A percentile compares a stretch with the other conserved stretches of the same genome.
Conservation (phyloP, 2,797 vertebrate species). For the Xiphophorus birchmanni region DNA sequence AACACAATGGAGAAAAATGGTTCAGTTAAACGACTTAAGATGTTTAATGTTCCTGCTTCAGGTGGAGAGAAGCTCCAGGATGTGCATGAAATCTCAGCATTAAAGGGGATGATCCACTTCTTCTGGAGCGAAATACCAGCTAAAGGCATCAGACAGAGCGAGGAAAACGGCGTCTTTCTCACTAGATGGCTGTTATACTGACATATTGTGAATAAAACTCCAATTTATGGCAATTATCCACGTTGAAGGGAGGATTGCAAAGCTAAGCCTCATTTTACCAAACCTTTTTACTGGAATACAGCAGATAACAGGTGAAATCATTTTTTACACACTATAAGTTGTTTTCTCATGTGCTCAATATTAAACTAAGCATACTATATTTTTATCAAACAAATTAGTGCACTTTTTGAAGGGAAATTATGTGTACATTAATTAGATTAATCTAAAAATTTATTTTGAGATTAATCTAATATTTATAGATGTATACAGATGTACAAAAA, state of each 20-base stretch:
- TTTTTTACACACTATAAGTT: conserved; percentile 15
- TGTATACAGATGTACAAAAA: no score
- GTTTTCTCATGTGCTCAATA: no score
- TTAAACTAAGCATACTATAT: no score
- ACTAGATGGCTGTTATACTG: conserved; percentile 68
- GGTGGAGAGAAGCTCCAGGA: conserved; percentile 57
- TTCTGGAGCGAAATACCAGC: conserved; percentile 44
- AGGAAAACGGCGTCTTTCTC: conserved; percentile 62
- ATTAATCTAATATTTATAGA: no score
- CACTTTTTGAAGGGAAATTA: no score
- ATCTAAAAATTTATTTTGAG: no score
- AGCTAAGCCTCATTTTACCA: conserved; percentile 58
- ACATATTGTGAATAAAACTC: conserved; percentile 71
- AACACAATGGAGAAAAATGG: no score
- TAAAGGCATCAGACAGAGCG: conserved; percentile 44
- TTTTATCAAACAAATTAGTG: no score
- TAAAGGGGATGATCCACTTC: conserved; percentile 57
- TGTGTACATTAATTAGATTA: no score
- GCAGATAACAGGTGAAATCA: conserved; percentile 47
- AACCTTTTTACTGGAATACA: not conserved
- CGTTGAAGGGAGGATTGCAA: conserved; percentile 65
- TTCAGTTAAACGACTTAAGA: conserved; percentile 71
- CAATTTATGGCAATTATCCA: conserved; percentile 74
- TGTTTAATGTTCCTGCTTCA: conserved; percentile 64
- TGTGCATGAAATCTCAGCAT: conserved; percentile 70